Evolutionary conservation across 2,797 vertebrate species (phyloP).

Genomic region (Spondyliosoma cantharus): DNA sequence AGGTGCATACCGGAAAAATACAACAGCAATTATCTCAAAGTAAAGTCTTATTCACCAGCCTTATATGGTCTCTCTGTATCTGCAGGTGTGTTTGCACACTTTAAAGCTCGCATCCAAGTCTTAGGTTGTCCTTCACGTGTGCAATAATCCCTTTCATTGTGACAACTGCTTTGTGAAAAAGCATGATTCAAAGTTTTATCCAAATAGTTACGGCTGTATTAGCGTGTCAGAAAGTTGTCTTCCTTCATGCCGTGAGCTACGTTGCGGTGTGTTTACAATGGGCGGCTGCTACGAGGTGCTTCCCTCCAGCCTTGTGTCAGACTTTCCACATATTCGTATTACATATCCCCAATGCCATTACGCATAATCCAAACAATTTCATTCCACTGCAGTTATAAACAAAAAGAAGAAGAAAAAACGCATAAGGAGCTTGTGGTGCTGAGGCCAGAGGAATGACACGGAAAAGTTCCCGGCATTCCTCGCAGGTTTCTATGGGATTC

Average conservation of each 20-base stretch:
- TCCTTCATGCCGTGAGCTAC: constrained; percentile 2
- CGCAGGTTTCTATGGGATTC: constrained; percentile 54
- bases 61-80: background rate
- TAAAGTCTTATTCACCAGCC: no score
- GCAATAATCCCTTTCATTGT: constrained; percentile 3
- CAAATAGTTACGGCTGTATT: constrained; percentile 25
- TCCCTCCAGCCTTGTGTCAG: constrained; percentile 57
- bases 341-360: constrained; percentile 45
- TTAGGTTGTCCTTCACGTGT: background rate
- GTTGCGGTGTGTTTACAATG: constrained; percentile 44
- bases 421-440: constrained; percentile 24
- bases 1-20: background rate
- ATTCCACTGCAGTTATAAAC: constrained; percentile 59
- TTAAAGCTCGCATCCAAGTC: background rate
- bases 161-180: constrained; percentile 1
- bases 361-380: constrained; percentile 65
- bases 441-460: constrained; percentile 31
- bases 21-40: background rate
- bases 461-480: constrained; percentile 65
- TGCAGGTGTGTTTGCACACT: background rate
- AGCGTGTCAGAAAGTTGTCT: constrained; percentile 16
- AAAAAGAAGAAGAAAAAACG: constrained; percentile 16
- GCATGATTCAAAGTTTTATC: constrained; percentile 20
- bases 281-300: constrained; percentile 52
- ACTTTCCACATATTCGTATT: constrained; percentile 65